These are phyloP conservation scores for Spilosoma lubricipeda DNA, from an alignment of 2,888 invertebrate species.

Conservation along the genomic window DNA sequence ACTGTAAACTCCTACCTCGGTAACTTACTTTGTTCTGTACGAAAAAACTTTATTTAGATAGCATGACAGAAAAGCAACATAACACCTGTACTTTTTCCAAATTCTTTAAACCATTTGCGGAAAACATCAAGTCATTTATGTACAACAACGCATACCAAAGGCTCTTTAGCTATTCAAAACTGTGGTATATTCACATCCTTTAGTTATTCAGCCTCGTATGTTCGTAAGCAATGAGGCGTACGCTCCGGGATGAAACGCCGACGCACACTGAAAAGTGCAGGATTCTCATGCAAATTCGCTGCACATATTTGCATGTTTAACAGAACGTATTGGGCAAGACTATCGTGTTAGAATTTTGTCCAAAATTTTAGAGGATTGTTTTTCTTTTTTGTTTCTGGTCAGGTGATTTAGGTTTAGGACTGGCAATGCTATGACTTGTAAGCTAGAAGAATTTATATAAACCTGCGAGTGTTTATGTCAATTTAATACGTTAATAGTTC, in stretches of 20 bases:
- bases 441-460: background rate
- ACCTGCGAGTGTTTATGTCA: background rate
- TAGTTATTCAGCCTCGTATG: slow-evolving; percentile 21
- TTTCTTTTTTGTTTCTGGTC: slow-evolving; percentile 12
- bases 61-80: background rate
- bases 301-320: slow-evolving; percentile 62
- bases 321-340: slow-evolving; percentile 40
- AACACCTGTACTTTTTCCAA: background rate
- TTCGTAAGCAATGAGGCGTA: slow-evolving; percentile 37
- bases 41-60: background rate
- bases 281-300: slow-evolving; percentile 63
- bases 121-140: slow-evolving; percentile 2
- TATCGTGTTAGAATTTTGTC: slow-evolving; percentile 31
- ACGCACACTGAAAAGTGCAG: slow-evolving; percentile 55
- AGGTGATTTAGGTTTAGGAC: background rate
- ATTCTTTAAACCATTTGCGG: background rate
- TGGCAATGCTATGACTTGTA: background rate
- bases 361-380: slow-evolving; percentile 14
- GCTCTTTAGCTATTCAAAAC: slow-evolving; percentile 22
- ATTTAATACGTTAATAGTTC: too few species aligned
- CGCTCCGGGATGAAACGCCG: slow-evolving; percentile 35
- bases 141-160: slow-evolving; percentile 7
- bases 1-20: too few species aligned
- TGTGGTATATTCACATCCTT: slow-evolving; percentile 14
- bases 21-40: too few species aligned